phyloP scores from a whole-genome alignment of 2,797 vertebrate species.

The Sebastes vulpes region DNA sequence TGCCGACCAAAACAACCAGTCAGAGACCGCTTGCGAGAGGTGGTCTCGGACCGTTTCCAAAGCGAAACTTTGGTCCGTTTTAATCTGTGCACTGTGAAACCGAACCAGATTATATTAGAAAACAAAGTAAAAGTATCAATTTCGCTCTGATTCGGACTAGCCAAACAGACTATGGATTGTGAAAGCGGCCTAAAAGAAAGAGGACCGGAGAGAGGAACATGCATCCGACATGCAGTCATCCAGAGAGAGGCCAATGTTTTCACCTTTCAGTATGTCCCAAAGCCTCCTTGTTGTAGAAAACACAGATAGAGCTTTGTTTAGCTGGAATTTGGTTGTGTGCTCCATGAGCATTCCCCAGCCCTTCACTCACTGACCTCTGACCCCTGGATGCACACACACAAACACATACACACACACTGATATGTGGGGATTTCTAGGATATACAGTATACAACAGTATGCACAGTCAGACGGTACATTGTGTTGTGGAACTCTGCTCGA shows the following conservation, averaged over 20 bases:
- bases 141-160: too few relatives aligned
- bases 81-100: too few relatives aligned
- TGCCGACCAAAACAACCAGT: too few relatives aligned
- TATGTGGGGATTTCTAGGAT: constrained; percentile 56
- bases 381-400: constrained; percentile 45
- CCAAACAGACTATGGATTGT: too few relatives aligned
- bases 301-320: constrained; percentile 74
- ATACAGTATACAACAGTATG: constrained; percentile 45
- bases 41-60: too few relatives aligned
- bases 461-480: constrained; percentile 25
- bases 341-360: constrained; percentile 61
- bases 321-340: constrained; percentile 72
- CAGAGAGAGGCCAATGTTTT: constrained; percentile 45
- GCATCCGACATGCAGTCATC: constrained; percentile 27
- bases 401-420: constrained; percentile 48
- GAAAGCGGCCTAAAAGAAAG: neutral
- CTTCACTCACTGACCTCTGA: constrained; percentile 62
- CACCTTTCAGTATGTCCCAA: constrained; percentile 59
- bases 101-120: too few relatives aligned
- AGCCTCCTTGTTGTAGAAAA: constrained; percentile 26
- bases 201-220: neutral
- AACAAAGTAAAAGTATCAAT: fast-evolving
- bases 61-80: too few relatives aligned
- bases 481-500: constrained; percentile 4
- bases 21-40: too few relatives aligned